A percentile compares a stretch with the other conserved stretches of the same genome.
Evolutionary conservation across 2,113 vertebrate species (phyloP).

Genomic region (Danionella cerebrum): DNA sequence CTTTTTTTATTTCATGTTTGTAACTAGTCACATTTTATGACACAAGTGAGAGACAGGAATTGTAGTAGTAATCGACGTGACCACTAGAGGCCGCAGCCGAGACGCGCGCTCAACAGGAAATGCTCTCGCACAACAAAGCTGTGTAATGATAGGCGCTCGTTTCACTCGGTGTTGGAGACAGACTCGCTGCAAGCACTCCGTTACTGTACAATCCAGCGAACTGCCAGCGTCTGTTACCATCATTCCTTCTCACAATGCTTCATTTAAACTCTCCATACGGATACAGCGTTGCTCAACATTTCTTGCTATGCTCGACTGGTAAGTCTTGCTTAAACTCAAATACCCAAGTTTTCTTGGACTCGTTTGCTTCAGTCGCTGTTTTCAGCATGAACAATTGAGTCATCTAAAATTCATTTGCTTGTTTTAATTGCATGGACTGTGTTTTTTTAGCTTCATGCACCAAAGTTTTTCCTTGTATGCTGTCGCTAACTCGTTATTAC

Average conservation of each 20-base stretch:
- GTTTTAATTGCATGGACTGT: too few species aligned
- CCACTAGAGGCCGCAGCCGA: conserved; percentile 59
- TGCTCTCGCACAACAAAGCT: conserved; percentile 17
- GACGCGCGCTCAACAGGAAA: conserved; percentile 40
- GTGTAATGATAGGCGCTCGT: conserved; percentile 16
- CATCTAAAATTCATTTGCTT: too few species aligned
- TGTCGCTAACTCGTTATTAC: too few species aligned
- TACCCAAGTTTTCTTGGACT: not conserved
- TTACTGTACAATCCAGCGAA: conserved; percentile 36
- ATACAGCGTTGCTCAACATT: conserved; percentile 43
- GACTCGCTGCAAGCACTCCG: conserved; percentile 12
- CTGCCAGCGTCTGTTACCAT: conserved; percentile 20
- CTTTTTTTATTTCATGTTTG: too few species aligned
- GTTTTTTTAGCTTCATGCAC: too few species aligned
- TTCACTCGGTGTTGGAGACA: conserved; percentile 6
- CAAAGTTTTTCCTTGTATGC: too few species aligned
- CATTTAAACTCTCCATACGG: conserved; percentile 31
- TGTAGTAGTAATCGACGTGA: not conserved
- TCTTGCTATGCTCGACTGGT: conserved; percentile 54
- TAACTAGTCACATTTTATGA: too few species aligned
- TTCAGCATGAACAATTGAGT: too few species aligned
- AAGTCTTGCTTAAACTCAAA: conserved; percentile 40
- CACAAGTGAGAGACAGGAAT: too few species aligned
- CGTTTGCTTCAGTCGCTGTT: not conserved
- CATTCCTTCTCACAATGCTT: conserved; percentile 47